These are phyloP conservation scores for Microvelia longipes DNA, from an alignment of 1,140 invertebrate genomes.

Conservation along the genomic window DNA sequence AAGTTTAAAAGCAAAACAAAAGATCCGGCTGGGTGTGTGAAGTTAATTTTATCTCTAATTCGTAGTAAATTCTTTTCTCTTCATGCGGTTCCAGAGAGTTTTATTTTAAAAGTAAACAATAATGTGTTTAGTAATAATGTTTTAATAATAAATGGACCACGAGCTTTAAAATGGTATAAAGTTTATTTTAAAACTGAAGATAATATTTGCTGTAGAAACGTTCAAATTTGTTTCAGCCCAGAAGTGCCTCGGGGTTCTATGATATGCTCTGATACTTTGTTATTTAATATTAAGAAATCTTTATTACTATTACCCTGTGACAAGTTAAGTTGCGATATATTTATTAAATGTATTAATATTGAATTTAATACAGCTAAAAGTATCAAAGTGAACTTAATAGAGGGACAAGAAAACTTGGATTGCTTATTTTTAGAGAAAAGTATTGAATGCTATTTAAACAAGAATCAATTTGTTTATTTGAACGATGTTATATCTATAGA, in stretches of 20 bases:
- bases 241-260: neutral
- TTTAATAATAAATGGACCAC: neutral
- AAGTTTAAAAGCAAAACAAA: slow-evolving; percentile 33
- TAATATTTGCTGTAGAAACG: slow-evolving; percentile 3
- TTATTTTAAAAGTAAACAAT: neutral
- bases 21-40: neutral
- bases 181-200: neutral
- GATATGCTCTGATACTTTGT: neutral
- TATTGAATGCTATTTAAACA: neutral
- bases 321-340: neutral
- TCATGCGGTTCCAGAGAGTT: neutral
- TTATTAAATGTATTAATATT: neutral
- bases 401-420: neutral
- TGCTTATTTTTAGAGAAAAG: neutral
- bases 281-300: neutral
- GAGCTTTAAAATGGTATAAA: neutral
- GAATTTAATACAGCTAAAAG: neutral
- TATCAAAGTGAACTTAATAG: neutral
- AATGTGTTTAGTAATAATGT: neutral
- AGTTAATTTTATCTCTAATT: neutral
- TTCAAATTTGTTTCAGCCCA: slow-evolving; percentile 15
- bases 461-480: neutral
- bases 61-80: neutral
- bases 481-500: neutral
- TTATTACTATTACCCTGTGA: neutral